Percentiles rank a stretch among this genome's conserved stretches.
Evolutionary conservation across 2,797 vertebrate genomes (phyloP).

Genomic region (Anabacerthia variegaticeps): DNA sequence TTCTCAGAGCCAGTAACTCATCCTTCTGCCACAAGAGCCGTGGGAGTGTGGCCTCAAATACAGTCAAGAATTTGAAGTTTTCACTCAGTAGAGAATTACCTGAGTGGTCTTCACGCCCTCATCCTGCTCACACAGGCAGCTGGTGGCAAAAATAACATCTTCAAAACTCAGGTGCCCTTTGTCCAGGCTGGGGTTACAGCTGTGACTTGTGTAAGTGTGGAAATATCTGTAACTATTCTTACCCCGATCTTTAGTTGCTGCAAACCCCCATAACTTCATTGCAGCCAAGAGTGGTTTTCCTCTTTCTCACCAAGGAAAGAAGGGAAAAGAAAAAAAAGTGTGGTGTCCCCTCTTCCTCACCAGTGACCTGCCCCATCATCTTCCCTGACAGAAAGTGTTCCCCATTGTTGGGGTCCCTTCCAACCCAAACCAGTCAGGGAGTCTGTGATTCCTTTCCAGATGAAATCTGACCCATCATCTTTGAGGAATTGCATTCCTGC

Average conservation of each 20-base stretch:
- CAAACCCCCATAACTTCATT: background rate
- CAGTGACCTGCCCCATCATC: accelerated
- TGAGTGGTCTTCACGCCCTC: background rate
- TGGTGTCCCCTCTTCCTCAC: no score
- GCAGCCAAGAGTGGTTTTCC: background rate
- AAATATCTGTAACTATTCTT: background rate
- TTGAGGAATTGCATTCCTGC: background rate
- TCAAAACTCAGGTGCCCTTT: background rate
- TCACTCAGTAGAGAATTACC: background rate
- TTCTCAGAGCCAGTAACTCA: background rate
- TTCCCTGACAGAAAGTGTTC: background rate
- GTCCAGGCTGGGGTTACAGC: background rate
- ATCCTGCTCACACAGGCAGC: background rate
- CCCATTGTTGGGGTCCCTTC: background rate
- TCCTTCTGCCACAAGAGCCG: background rate
- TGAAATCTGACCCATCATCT: background rate
- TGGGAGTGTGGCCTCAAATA: background rate
- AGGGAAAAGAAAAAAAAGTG: no score
- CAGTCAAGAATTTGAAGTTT: background rate
- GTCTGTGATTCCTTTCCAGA: background rate
- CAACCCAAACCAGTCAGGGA: background rate
- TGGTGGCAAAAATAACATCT: background rate
- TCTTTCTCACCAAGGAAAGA: background rate
- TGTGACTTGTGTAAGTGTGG: background rate
- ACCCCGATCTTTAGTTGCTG: background rate